Evolutionary conservation across 2,797 vertebrate genomes (phyloP).

Genomic region (Sternarchorhynchus goeldii): DNA sequence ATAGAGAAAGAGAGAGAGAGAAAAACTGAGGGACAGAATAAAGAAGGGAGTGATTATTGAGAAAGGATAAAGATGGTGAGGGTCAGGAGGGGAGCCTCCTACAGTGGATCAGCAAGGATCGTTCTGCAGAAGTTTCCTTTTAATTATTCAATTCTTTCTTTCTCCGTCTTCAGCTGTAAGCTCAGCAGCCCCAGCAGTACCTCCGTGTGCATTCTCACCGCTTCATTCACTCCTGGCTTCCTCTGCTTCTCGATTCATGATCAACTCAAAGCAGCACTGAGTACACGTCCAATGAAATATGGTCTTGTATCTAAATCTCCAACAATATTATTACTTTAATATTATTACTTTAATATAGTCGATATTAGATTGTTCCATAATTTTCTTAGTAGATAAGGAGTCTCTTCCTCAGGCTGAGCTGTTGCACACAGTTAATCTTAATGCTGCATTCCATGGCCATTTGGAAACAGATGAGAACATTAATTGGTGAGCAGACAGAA

Average conservation of each 20-base stretch:
- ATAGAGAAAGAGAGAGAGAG: slow-evolving; percentile 2
- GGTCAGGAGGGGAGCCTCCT: slow-evolving; percentile 3
- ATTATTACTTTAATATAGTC: neutral
- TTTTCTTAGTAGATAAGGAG: neutral
- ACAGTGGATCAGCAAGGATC: neutral
- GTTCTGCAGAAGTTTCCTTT: slow-evolving; percentile 10
- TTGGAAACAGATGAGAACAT: slow-evolving; percentile 33
- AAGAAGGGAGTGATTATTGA: neutral
- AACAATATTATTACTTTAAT: neutral
- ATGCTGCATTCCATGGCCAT: slow-evolving; percentile 31
- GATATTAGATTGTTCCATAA: neutral
- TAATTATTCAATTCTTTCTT: slow-evolving; percentile 22
- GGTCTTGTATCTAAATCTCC: neutral
- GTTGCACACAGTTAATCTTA: slow-evolving; percentile 28
- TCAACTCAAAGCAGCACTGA: neutral
- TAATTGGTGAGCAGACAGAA: slow-evolving; percentile 40
- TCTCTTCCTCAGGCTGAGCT: neutral
- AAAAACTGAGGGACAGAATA: neutral
- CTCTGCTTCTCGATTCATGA: neutral
- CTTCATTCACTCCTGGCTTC: neutral
- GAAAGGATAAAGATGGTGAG: no score
- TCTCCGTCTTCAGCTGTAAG: neutral
- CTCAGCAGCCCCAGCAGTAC: neutral
- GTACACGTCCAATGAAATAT: neutral
- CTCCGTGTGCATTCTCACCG: neutral